A percentile compares a stretch with the other conserved stretches of the same genome.
Conservation (phyloP, 2,113 vertebrate genomes). For the Synodontis membranacea region DNA sequence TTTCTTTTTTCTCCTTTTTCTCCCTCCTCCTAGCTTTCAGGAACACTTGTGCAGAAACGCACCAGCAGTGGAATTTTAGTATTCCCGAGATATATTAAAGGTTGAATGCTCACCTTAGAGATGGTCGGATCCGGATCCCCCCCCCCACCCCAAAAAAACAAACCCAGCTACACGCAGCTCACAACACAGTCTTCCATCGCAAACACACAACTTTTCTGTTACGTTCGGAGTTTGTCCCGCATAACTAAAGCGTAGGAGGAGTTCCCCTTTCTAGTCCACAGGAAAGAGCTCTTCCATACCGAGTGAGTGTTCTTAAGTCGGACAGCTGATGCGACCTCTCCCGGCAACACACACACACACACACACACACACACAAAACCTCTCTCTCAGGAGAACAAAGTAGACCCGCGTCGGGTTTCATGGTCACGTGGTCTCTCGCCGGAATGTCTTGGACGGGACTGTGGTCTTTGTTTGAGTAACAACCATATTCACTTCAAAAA, state of each 20-base stretch:
- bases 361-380: no score
- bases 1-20: not conserved
- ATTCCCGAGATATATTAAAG: not conserved
- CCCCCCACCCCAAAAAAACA: not conserved
- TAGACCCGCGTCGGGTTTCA: slow-evolving; percentile 57
- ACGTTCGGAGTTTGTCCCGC: not conserved
- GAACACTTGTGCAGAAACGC: not conserved
- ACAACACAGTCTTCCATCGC: not conserved
- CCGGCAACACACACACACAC: no score
- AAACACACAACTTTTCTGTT: not conserved
- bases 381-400: slow-evolving; percentile 56
- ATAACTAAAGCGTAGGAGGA: not conserved
- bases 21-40: no score
- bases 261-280: slow-evolving; percentile 3
- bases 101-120: slow-evolving; percentile 34
- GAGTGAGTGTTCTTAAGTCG: not conserved
- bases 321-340: slow-evolving; percentile 53
- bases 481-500: not conserved
- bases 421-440: slow-evolving; percentile 55
- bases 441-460: slow-evolving; percentile 39
- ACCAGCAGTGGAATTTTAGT: no score
- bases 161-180: slow-evolving; percentile 9
- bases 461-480: slow-evolving; percentile 6
- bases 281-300: not conserved
- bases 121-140: no score